These are phyloP conservation scores for Nomia melanderi DNA, from an alignment of 1,140 invertebrate species.

Conservation along the genomic window DNA sequence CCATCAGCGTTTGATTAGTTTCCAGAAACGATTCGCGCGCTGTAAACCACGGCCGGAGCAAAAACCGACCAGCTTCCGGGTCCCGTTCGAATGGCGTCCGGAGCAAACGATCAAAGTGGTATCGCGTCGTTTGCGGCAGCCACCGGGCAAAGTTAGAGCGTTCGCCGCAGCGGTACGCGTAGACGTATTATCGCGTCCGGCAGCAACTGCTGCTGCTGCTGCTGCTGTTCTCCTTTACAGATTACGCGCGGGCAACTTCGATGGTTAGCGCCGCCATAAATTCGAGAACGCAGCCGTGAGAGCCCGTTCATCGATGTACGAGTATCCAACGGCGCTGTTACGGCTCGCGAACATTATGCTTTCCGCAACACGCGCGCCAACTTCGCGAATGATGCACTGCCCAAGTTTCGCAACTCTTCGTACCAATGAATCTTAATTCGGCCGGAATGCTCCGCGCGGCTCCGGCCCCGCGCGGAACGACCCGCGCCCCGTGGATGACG, in stretches of 20 bases:
- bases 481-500: too few relatives aligned
- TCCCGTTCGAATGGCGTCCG: too few relatives aligned
- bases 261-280: constrained; percentile 38
- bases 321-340: not conserved
- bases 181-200: constrained; percentile 11
- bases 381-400: not conserved
- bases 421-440: constrained; percentile 24
- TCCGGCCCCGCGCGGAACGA: not conserved
- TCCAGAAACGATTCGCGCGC: too few relatives aligned
- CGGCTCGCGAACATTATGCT: constrained; percentile 3
- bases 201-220: too few relatives aligned
- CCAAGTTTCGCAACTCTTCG: constrained; percentile 3
- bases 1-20: too few relatives aligned
- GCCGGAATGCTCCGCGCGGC: too few relatives aligned
- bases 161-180: not conserved
- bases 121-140: not conserved
- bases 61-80: too few relatives aligned
- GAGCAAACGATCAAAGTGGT: too few relatives aligned
- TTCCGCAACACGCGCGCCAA: constrained; percentile 1
- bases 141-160: not conserved
- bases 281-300: not conserved
- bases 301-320: constrained; percentile 9
- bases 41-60: too few relatives aligned
- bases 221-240: constrained; percentile 3
- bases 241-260: constrained; percentile 30